Base-by-base conservation (phyloP, 1,140 invertebrate genomes). In the Lethocerus indicus region DNA sequence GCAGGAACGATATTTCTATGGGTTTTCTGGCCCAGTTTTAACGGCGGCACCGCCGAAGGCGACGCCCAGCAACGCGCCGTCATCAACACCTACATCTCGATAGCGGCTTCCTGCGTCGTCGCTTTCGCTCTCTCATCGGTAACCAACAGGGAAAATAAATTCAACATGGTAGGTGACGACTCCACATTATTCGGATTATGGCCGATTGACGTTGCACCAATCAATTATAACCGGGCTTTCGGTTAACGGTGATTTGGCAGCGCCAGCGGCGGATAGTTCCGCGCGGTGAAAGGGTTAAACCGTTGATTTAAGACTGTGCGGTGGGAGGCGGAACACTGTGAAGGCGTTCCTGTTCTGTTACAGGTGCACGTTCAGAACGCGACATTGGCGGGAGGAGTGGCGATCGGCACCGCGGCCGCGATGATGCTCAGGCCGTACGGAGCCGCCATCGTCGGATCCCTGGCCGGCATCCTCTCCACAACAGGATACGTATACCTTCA, bases 21-120 rank as follows among this genome's bases (percentile, higher is more conserved):
- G 90, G 68, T 94, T 43, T 96, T 87, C 64, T 96, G 91, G 90
- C 93, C 93, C 1, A 91, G 87, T 52, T 96, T 96, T 67, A 97
- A 96, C 67, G 83, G 83, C 1, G 87, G 78, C 0, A 68, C 83
- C 23, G 70, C 85, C 6, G 70, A 73, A 1, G 60, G 64, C 6
- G 79, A 79, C 2, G 79, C 82, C 57, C 81, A 85, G 58, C 78
- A 88, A 53, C 69, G 90, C 29, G 90, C 89, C 7, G 75, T 96
- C 47, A 77, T 95, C 60, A 95, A 97, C 71, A 96, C 91, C 4
- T 89, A 93, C 60, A 69, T 93, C 29, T 81, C 90, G 28, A 72
- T 96, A 54, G 74, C 81, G 41, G 73, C 87, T 40, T 87, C 84
- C 59, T 79, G 83, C 66, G 78, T 93, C 1, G 75, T 80, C 24